Evolutionary conservation across 2,888 invertebrate genomes (phyloP).

Genomic region (Melipona beecheii): DNA sequence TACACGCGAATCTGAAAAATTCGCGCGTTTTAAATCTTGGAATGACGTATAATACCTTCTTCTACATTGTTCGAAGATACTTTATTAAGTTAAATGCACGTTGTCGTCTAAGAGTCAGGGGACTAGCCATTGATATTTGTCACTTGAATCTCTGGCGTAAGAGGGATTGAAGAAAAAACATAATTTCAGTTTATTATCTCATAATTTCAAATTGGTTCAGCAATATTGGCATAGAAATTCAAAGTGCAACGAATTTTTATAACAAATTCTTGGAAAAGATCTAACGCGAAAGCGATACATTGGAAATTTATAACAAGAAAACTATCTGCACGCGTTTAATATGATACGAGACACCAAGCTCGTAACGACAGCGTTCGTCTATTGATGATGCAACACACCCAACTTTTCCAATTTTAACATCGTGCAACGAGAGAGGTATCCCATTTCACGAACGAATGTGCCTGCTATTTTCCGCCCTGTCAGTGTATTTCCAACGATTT

Average conservation of each 20-base stretch:
- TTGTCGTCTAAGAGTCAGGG: neutral
- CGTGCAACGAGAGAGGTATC: neutral
- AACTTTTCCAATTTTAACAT: constrained; percentile 16
- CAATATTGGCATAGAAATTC: neutral
- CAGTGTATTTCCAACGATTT: constrained; percentile 23
- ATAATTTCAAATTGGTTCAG: neutral
- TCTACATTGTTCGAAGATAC: neutral
- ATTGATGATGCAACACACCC: neutral
- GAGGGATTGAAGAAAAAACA: neutral
- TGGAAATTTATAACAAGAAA: neutral
- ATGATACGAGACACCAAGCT: neutral
- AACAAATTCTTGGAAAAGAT: neutral
- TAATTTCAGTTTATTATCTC: neutral
- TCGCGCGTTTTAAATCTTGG: neutral
- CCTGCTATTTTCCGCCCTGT: neutral
- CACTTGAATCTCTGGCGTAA: neutral
- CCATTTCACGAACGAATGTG: constrained; percentile 6
- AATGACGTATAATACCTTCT: neutral
- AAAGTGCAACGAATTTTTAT: neutral
- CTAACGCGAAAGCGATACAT: neutral
- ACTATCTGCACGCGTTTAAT: neutral
- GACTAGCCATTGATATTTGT: neutral
- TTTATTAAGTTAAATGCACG: constrained; percentile 1
- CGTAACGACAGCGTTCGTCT: neutral
- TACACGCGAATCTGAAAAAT: constrained; percentile 8